phyloP scores from a whole-genome alignment of 2,797 vertebrate species.

The Neostethus bicornis region DNA sequence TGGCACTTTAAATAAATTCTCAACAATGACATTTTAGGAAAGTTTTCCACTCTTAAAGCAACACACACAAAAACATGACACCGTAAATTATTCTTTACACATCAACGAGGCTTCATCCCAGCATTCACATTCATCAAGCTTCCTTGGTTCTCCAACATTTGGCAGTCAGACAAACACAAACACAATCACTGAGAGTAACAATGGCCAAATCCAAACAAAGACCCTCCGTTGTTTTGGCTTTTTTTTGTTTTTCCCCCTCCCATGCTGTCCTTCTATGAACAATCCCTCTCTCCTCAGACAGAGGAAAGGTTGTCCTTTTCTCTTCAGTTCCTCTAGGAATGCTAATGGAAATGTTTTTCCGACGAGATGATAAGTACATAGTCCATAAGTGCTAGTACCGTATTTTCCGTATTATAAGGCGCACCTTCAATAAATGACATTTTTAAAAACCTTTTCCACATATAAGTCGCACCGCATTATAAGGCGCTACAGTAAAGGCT shows the following conservation, averaged over 20 bases:
- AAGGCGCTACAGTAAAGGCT: too few relatives aligned
- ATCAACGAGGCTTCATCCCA: neutral
- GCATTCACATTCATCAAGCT: slow-evolving; percentile 43
- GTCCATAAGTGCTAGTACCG: neutral
- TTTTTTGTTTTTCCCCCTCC: slow-evolving; percentile 24
- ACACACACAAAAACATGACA: neutral
- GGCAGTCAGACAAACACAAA: neutral
- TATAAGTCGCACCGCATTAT: too few relatives aligned
- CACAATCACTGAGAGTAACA: slow-evolving; percentile 12
- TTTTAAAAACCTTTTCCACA: too few relatives aligned
- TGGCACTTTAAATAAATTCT: neutral
- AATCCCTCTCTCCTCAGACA: slow-evolving; percentile 33
- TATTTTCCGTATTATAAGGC: too few relatives aligned
- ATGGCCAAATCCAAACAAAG: slow-evolving; percentile 34
- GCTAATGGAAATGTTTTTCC: slow-evolving; percentile 21
- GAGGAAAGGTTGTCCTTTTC: slow-evolving; percentile 40
- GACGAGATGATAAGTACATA: slow-evolving; percentile 43
- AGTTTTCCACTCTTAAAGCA: slow-evolving; percentile 5
- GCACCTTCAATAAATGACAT: too few relatives aligned
- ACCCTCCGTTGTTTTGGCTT: slow-evolving; percentile 46
- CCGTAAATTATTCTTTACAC: slow-evolving; percentile 15
- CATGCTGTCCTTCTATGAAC: slow-evolving; percentile 15
- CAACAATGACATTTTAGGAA: slow-evolving; percentile 21
- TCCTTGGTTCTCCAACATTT: slow-evolving; percentile 10
- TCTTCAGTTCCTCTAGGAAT: slow-evolving; percentile 39